Base-by-base conservation (phyloP, 2,113 vertebrate genomes). In the Psilopogon haemacephalus region DNA sequence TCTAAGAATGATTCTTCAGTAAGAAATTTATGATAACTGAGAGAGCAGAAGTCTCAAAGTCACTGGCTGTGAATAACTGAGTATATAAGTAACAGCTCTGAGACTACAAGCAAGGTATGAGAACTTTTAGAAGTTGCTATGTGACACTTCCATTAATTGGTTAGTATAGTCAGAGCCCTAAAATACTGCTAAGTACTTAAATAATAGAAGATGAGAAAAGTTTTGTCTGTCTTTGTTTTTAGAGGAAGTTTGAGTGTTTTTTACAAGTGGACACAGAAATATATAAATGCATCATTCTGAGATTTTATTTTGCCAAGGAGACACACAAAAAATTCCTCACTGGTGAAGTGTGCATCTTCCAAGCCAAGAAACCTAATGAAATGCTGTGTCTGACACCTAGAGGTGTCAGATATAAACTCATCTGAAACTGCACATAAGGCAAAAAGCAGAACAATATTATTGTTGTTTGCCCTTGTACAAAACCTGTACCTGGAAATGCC, bases 371-470 rank as follows among this genome's bases (percentile, higher is more conserved):
- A 14, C 14, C 3, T 23, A 84, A 74, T 19, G 56, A 84, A 84
- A 84, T n/a, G 62, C 62, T n/a, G 30, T 88, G 70, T 15, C 88
- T 94, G 83, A 91, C 84, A 90, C 60, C 81, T 92, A 90, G 82
- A 90, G 89, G 87, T 72, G 33, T 64, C 64, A 72, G 37, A 73
- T 24, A 76, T 35, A 60, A 87, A 38, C 21, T 87, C 48, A 32
- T 64, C 73, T 80, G 64, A 69, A 73, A 42, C 28, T 33, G 26
- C 26, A 86, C 7, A 7, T 9, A 30, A 0, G 0, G 20, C 24
- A 79, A 83, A 79, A 89, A 62, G 4, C 38, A 72, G 27, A 93
- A 26, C 7, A 27, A 3, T 59, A 11, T 42, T 50, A 44, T 8
- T 55, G 8, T 37, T 48, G 9, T 48, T 62, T n/a, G 28, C 14